Evolutionary conservation across 2,888 invertebrate genomes (phyloP).

Genomic region (Mythimna vitellina): DNA sequence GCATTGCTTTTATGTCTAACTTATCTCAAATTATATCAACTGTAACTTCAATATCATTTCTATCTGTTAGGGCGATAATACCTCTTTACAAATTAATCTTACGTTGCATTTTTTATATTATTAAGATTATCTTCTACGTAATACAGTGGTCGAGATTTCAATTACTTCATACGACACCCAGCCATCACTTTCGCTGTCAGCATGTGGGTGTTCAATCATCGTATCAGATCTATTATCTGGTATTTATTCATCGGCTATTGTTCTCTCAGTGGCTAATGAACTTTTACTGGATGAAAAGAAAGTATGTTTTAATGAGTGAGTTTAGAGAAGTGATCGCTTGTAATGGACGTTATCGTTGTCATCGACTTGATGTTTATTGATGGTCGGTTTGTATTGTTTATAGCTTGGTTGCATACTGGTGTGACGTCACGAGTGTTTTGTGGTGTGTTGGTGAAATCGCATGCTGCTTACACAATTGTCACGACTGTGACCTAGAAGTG

Average conservation of each 20-base stretch:
- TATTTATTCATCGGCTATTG: constrained; percentile 77
- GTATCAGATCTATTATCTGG: constrained; percentile 67
- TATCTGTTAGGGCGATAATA: constrained; percentile 45
- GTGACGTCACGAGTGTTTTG: constrained; percentile 40
- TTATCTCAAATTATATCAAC: constrained; percentile 42
- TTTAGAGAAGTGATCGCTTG: constrained; percentile 75
- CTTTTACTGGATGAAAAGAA: constrained; percentile 79
- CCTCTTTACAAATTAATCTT: constrained; percentile 45
- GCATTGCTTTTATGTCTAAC: constrained; percentile 22
- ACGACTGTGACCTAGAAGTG: constrained; percentile 23
- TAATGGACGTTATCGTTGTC: constrained; percentile 75
- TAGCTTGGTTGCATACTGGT: constrained; percentile 42
- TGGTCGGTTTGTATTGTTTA: constrained; percentile 57
- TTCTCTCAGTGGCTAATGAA: constrained; percentile 81
- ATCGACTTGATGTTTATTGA: constrained; percentile 69
- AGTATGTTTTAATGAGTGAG: constrained; percentile 79
- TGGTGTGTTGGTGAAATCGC: constrained; percentile 52
- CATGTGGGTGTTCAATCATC: constrained; percentile 79
- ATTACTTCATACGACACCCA: constrained; percentile 74
- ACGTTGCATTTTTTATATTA: constrained; percentile 33
- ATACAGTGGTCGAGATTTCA: constrained; percentile 76
- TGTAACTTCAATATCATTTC: constrained; percentile 42
- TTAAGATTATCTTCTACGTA: constrained; percentile 69
- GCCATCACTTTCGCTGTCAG: constrained; percentile 81
- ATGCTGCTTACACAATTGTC: constrained; percentile 39